Conservation (phyloP, 2,888 invertebrate genomes). For the Trilocha varians region DNA sequence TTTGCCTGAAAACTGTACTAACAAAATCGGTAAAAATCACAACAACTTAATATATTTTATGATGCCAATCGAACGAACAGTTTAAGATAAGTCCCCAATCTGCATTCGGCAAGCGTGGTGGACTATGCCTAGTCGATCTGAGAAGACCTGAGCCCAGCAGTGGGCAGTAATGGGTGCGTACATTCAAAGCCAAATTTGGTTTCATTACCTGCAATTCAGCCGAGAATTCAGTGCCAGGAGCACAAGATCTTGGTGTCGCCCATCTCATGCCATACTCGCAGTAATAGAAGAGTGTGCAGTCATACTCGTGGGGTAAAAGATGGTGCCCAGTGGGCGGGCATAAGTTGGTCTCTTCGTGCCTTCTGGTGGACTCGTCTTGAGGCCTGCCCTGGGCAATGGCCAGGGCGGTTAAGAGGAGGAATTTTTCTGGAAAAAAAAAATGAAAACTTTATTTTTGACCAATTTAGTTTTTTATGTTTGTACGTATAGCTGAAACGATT, state of each 20-base stretch:
- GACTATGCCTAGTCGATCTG: no score
- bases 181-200: no score
- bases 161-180: no score
- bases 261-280: conserved; percentile 43
- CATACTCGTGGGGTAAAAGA: conserved; percentile 44
- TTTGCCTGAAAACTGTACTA: no score
- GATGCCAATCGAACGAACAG: no score
- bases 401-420: conserved; percentile 24
- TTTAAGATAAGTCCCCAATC: no score
- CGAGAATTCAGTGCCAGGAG: conserved; percentile 43
- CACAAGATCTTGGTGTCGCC: conserved; percentile 24
- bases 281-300: conserved; percentile 54
- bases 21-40: no score
- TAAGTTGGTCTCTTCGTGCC: conserved; percentile 73
- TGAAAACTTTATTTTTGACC: background rate
- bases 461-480: no score
- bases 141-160: no score
- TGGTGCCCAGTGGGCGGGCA: conserved; percentile 73
- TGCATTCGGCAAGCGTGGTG: no score
- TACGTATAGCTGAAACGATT: no score
- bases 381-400: conserved; percentile 23
- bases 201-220: conserved; percentile 33
- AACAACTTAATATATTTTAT: no score
- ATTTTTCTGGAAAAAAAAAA: conserved; percentile 21
- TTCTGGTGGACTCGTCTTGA: conserved; percentile 29